Base-by-base conservation (phyloP, 92 coral and sea anemone genomes). In the Palythoa caribaeorum region DNA sequence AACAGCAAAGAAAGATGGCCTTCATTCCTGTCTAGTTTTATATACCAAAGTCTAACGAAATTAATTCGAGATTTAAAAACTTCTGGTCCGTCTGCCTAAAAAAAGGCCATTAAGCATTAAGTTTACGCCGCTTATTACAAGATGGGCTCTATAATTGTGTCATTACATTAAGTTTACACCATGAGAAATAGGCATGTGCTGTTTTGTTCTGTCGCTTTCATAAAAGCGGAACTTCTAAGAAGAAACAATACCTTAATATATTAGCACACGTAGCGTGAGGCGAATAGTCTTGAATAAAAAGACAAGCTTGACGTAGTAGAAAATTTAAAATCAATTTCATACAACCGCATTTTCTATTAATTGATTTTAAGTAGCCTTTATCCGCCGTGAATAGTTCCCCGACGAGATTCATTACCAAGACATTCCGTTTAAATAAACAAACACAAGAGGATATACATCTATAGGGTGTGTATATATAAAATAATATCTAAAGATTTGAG, bases 341-440 rank as follows among this genome's bases (percentile, higher is more conserved):
- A 48, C 86, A 44, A 81, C 86, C 76, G 66, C 47, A 81, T 81
- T 40, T 63, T 66, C 60, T 81, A 76, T 48, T 81, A 81, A 81
- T 81, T 81, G 86, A 48, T 81, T 81, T 68, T 81, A 81, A 81
- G 66, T 81, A 68, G 76, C 65, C 53, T 81, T 81, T 68, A 81
- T 81, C 59, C 74, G 40, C 60, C 14, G 75, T 63, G 73, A 81
- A 66, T 81, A 57, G 86, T 81, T 81, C 35, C 44, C 57, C 75
- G 75, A 81, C 66, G 51, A 38, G 63, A 66, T 47, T 63, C 73
- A 81, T 81, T 81, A 66, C 86, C 63, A 65, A 28, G 86, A 8
- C 60, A 81, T 68, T 47, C 40, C 44, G 63, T 66, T 47, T 37
- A 81, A 81, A 65, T 68, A 81, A 81, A 81, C 86, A 81, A 59